Evolutionary conservation across 1,140 invertebrate genomes (phyloP).

Genomic region (Pemphigus obesinymphae): DNA sequence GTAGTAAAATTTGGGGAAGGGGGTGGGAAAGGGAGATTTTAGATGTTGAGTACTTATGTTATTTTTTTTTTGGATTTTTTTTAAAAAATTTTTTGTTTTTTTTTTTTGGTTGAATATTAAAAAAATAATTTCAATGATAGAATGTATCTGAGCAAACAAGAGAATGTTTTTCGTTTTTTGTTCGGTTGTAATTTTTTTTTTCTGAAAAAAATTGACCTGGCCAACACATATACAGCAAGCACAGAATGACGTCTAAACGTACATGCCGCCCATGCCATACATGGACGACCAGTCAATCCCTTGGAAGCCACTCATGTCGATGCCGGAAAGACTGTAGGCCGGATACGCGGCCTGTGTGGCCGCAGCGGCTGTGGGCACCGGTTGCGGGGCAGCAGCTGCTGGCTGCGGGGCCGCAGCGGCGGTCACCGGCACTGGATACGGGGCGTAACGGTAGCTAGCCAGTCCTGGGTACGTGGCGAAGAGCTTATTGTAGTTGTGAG

Average conservation of each 20-base stretch:
- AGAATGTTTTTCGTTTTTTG: constrained; percentile 29
- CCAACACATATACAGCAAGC: constrained; percentile 8
- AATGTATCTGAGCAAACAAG: constrained; percentile 40
- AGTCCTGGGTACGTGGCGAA: constrained; percentile 62
- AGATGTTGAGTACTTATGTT: not conserved
- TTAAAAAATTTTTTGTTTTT: not conserved
- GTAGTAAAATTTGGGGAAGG: not conserved
- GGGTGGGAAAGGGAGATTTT: not conserved
- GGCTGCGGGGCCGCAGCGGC: constrained; percentile 56
- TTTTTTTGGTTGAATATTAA: constrained; percentile 13
- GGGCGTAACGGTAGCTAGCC: constrained; percentile 68
- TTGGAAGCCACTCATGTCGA: constrained; percentile 86
- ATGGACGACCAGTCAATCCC: constrained; percentile 83
- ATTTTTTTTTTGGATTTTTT: constrained; percentile 23
- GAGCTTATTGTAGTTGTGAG: constrained; percentile 62
- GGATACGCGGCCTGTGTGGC: constrained; percentile 57
- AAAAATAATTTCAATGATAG: constrained; percentile 41
- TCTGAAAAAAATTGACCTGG: constrained; percentile 26
- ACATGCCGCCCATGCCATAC: constrained; percentile 89
- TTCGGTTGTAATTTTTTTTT: not conserved
- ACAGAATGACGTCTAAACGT: constrained; percentile 59
- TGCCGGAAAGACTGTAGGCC: constrained; percentile 77
- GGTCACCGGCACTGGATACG: constrained; percentile 59
- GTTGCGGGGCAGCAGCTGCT: constrained; percentile 50
- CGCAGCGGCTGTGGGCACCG: constrained; percentile 54